Conservation (phyloP, 2,113 vertebrate species). For the Rousettus leschenaultii region DNA sequence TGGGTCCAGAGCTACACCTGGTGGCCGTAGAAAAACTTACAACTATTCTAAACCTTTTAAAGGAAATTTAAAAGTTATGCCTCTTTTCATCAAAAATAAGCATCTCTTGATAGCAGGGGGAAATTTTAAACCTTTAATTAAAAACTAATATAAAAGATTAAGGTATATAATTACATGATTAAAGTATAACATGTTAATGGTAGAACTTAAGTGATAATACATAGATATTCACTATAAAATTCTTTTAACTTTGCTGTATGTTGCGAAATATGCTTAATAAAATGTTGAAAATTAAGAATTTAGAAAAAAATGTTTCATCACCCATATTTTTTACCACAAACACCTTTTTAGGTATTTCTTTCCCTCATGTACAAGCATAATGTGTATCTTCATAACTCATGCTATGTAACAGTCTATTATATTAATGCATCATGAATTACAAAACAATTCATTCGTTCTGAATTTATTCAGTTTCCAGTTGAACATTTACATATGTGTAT, state of each 20-base stretch:
- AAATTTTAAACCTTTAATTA: background rate
- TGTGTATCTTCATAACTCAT: background rate
- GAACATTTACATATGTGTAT: background rate
- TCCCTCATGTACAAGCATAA: background rate
- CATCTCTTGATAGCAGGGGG: background rate
- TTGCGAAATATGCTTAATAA: background rate
- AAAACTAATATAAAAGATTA: background rate
- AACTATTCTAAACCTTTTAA: slow-evolving; percentile 4
- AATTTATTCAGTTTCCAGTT: background rate
- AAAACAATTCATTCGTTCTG: background rate
- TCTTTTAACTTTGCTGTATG: background rate
- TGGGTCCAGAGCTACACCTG: slow-evolving; percentile 75
- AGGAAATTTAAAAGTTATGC: background rate
- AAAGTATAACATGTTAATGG: background rate
- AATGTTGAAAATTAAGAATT: background rate
- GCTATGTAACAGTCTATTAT: background rate
- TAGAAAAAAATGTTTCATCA: background rate
- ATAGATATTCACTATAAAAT: background rate
- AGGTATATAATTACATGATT: background rate
- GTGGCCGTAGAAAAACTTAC: slow-evolving; percentile 72
- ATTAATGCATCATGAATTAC: background rate
- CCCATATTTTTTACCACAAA: background rate
- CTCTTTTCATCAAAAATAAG: slow-evolving; percentile 8
- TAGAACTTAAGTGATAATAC: background rate
- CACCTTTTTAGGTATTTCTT: background rate